phyloP scores from a whole-genome alignment of 1,140 invertebrate genomes.

The Drosophila bocki region DNA sequence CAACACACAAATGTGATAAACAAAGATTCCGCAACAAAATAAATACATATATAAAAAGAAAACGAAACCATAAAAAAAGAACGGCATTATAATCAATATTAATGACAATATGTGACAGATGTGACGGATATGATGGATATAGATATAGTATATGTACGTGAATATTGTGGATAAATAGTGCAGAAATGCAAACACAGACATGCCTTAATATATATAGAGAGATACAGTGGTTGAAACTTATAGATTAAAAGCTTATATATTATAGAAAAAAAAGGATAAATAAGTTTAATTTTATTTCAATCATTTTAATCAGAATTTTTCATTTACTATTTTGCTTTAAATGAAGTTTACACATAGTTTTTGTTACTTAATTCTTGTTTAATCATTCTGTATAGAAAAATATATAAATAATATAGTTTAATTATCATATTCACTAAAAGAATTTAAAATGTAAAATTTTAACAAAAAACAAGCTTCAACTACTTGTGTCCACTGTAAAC shows the following conservation, averaged over 20 bases:
- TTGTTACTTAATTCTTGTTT: background rate
- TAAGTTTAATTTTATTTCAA: background rate
- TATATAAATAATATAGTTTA: background rate
- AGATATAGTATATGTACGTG: background rate
- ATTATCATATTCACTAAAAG: no score
- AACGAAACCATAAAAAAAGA: slow-evolving; percentile 48
- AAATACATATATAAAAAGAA: slow-evolving; percentile 30
- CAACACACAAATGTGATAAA: slow-evolving; percentile 63
- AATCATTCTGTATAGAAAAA: slow-evolving; percentile 9
- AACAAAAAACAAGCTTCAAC: background rate
- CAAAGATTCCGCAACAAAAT: slow-evolving; percentile 59
- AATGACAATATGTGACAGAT: slow-evolving; percentile 63
- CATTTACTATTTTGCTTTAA: background rate
- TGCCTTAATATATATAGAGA: background rate
- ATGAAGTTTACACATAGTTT: background rate
- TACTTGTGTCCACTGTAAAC: slow-evolving; percentile 1
- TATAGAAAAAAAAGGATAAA: background rate
- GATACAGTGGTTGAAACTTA: slow-evolving; percentile 32
- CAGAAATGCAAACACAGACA: slow-evolving; percentile 21
- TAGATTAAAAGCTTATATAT: background rate
- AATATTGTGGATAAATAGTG: slow-evolving; percentile 15
- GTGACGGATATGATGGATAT: slow-evolving; percentile 26
- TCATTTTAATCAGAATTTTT: background rate
- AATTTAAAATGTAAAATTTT: no score
- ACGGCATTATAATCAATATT: slow-evolving; percentile 67